Conservation (phyloP, 2,113 vertebrate species). For the Silurus glanis region DNA sequence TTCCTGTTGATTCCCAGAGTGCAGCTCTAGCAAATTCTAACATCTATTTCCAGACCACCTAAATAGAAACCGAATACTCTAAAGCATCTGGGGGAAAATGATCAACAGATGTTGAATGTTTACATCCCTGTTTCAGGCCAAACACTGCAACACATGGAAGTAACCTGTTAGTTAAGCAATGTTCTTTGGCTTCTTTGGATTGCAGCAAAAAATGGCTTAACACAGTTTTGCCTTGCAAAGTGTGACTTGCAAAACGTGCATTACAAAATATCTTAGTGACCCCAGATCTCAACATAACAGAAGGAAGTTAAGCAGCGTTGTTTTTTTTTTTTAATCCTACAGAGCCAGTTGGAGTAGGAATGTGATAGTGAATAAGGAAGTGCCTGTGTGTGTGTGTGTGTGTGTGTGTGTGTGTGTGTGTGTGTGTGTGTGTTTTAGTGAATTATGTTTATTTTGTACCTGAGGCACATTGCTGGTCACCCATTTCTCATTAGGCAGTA, state of each 20-base stretch:
- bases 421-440: neutral
- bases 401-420: neutral
- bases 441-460: conserved; percentile 68
- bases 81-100: neutral
- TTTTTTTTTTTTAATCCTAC: neutral
- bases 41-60: neutral
- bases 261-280: conserved; percentile 17
- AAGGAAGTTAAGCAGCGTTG: neutral
- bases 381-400: neutral
- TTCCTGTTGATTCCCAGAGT: neutral
- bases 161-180: conserved; percentile 1
- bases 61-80: neutral
- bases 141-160: neutral
- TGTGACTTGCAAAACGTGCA: neutral
- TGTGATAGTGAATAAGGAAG: too few species aligned
- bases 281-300: neutral
- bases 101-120: neutral
- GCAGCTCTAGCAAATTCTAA: neutral
- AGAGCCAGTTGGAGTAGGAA: neutral
- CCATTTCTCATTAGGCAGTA: conserved; percentile 91
- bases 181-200: neutral
- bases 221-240: neutral
- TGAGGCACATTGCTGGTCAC: conserved; percentile 95
- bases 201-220: neutral
- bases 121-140: neutral